A percentile compares a stretch with the other conserved stretches of the same genome.
These are phyloP conservation scores for Platichthys stellatus DNA, from an alignment of 2,113 vertebrate species.

Conservation along the genomic window DNA sequence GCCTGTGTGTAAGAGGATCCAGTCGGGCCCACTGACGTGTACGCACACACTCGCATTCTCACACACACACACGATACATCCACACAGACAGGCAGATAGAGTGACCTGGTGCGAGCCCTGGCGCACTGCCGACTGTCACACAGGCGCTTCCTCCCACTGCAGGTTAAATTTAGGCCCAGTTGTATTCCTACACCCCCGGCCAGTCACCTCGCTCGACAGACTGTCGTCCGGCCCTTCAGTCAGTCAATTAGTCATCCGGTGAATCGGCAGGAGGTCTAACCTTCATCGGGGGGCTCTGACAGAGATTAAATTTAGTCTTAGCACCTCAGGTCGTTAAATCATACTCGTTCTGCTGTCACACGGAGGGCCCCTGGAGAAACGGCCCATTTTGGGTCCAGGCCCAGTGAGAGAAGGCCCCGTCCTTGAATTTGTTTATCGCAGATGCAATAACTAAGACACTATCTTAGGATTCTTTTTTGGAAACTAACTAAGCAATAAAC, in stretches of 20 bases:
- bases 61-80: conserved; percentile 44
- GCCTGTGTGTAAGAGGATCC: conserved; percentile 80
- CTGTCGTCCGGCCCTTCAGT: conserved; percentile 61
- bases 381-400: conserved; percentile 48
- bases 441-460: conserved; percentile 2
- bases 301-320: conserved; percentile 72
- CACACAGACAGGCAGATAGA: conserved; percentile 79
- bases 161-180: conserved; percentile 90
- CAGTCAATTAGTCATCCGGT: conserved; percentile 73
- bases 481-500: conserved; percentile 16
- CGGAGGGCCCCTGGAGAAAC: conserved; percentile 43
- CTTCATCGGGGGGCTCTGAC: conserved; percentile 69
- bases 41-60: conserved; percentile 38
- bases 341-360: conserved; percentile 58
- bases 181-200: conserved; percentile 89
- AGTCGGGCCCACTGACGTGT: conserved; percentile 73
- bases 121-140: conserved; percentile 92
- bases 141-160: conserved; percentile 89
- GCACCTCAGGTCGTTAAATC: conserved; percentile 72
- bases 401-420: conserved; percentile 1
- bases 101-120: conserved; percentile 88
- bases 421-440: conserved; percentile 7
- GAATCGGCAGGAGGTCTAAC: conserved; percentile 69
- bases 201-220: conserved; percentile 66
- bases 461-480: conserved; percentile 2